phyloP scores from a whole-genome alignment of 2,113 vertebrate species.

The Trogon surrucura region DNA sequence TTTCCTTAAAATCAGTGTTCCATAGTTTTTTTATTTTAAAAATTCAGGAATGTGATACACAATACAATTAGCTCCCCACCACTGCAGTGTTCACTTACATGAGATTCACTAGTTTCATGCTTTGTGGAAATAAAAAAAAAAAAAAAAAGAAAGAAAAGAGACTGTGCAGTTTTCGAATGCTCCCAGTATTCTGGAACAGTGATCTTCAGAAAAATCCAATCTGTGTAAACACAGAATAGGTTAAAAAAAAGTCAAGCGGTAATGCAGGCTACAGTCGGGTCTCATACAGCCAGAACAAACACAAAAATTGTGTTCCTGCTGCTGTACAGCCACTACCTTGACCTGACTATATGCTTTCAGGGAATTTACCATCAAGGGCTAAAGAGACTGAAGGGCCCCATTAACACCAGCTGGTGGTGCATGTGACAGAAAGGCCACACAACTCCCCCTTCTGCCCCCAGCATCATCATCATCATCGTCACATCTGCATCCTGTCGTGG shows the following conservation, averaged over 20 bases:
- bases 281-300: constrained; percentile 16
- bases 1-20: constrained; percentile 50
- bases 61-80: constrained; percentile 60
- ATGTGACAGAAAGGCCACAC: background rate
- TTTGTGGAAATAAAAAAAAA: background rate
- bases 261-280: background rate
- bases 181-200: constrained; percentile 9
- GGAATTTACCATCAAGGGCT: background rate
- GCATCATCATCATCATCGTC: background rate
- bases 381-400: background rate
- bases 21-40: constrained; percentile 48
- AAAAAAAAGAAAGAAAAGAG: background rate
- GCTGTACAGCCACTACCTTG: background rate
- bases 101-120: constrained; percentile 35
- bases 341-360: background rate
- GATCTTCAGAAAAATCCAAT: constrained; percentile 6
- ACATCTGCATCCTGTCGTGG: background rate
- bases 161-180: constrained; percentile 32
- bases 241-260: constrained; percentile 38
- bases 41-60: constrained; percentile 63
- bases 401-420: background rate
- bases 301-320: constrained; percentile 28
- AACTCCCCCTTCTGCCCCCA: background rate
- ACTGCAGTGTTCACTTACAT: constrained; percentile 41
- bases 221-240: background rate